These are phyloP conservation scores for Frankliniella intonsa DNA, from an alignment of 2,888 invertebrate species.

Conservation along the genomic window DNA sequence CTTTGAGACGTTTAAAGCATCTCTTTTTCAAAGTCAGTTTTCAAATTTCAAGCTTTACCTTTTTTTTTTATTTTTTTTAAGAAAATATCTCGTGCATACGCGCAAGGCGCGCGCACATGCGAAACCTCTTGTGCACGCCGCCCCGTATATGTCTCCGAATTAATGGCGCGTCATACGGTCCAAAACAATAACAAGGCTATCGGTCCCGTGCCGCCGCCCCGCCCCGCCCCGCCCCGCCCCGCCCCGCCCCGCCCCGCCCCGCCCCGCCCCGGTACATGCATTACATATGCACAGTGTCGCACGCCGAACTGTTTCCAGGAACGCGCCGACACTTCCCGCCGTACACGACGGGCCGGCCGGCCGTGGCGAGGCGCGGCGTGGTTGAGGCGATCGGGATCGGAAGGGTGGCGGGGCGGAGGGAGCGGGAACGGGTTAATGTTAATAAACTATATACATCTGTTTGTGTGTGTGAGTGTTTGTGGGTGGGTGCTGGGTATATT, in stretches of 20 bases:
- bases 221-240: neutral
- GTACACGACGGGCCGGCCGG: neutral
- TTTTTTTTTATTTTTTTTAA: neutral
- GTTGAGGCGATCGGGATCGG: neutral
- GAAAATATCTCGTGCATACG: neutral
- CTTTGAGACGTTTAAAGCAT: no score
- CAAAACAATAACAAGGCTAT: neutral
- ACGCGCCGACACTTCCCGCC: constrained; percentile 12
- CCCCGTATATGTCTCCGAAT: neutral
- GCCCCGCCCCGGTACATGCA: neutral
- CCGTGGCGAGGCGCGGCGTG: neutral
- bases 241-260: neutral
- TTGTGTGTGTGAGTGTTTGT: no score
- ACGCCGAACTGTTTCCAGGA: constrained; percentile 24
- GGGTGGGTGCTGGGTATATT: no score
- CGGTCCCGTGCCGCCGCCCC: neutral
- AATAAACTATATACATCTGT: neutral
- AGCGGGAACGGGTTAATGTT: neutral
- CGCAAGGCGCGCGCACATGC: no score
- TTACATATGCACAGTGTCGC: constrained; percentile 20
- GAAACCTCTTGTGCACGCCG: no score
- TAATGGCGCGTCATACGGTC: neutral
- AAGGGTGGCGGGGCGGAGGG: neutral
- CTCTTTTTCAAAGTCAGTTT: no score
- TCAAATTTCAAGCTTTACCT: neutral